Evolutionary conservation across 1,140 invertebrate genomes (phyloP).

Genomic region (Stenopsyche tienmushanensis): DNA sequence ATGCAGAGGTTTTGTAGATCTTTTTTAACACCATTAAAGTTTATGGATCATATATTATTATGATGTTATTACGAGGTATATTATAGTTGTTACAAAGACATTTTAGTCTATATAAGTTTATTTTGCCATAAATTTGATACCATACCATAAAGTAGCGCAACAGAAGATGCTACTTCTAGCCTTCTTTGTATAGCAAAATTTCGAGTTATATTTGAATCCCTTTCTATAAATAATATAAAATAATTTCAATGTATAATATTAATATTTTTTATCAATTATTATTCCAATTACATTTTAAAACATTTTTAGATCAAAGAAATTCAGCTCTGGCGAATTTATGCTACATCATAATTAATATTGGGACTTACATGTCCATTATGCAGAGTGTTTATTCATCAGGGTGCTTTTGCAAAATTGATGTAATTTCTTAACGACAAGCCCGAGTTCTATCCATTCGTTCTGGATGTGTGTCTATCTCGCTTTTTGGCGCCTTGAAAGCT

Average conservation of each 20-base stretch:
- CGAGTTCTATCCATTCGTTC: neutral
- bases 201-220: neutral
- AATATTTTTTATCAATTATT: no score
- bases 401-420: neutral
- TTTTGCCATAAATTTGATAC: neutral
- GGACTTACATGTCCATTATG: no score
- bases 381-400: no score
- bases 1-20: no score
- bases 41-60: neutral
- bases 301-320: no score
- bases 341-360: no score
- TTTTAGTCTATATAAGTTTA: neutral
- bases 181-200: neutral
- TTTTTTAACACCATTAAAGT: neutral
- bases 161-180: no score
- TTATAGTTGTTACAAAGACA: neutral
- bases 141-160: neutral
- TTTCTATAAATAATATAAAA: neutral
- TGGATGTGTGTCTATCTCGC: neutral
- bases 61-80: neutral
- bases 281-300: no score
- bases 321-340: no score
- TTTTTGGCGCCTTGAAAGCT: neutral
- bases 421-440: neutral
- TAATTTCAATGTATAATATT: neutral